Conservation (phyloP, 2,888 invertebrate species). For the Harpagoxenus sublaevis region DNA sequence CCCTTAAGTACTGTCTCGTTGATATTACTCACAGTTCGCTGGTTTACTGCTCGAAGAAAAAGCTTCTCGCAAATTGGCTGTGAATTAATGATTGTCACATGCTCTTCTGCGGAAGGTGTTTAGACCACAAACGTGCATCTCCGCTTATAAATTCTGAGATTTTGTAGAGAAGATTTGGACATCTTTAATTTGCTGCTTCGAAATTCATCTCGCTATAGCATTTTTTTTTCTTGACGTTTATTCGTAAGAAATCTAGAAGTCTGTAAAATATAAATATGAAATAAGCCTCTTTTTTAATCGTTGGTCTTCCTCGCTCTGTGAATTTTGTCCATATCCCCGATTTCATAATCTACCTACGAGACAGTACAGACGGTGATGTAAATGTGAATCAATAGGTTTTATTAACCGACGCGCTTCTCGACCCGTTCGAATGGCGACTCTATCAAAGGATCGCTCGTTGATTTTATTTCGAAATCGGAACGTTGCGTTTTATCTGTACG, state of each 20-base stretch:
- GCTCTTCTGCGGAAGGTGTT: neutral
- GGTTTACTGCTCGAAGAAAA: neutral
- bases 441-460: slow-evolving; percentile 56
- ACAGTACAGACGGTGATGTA: neutral
- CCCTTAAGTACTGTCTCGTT: neutral
- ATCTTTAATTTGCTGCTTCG: neutral
- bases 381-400: slow-evolving; percentile 15
- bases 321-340: slow-evolving; percentile 5
- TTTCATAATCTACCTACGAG: neutral
- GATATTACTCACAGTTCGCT: neutral
- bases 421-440: slow-evolving; percentile 57
- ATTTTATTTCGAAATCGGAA: slow-evolving; percentile 56
- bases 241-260: neutral
- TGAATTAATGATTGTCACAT: neutral
- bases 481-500: slow-evolving; percentile 13
- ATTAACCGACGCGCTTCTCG: slow-evolving; percentile 36
- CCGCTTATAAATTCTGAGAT: neutral
- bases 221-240: neutral
- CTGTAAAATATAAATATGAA: neutral
- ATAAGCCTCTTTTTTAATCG: neutral
- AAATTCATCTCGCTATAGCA: neutral
- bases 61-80: neutral
- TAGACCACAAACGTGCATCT: neutral
- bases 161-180: neutral
- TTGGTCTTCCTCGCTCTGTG: neutral